Base-by-base conservation (phyloP, 2,797 vertebrate genomes). In the Podarcis siculus region DNA sequence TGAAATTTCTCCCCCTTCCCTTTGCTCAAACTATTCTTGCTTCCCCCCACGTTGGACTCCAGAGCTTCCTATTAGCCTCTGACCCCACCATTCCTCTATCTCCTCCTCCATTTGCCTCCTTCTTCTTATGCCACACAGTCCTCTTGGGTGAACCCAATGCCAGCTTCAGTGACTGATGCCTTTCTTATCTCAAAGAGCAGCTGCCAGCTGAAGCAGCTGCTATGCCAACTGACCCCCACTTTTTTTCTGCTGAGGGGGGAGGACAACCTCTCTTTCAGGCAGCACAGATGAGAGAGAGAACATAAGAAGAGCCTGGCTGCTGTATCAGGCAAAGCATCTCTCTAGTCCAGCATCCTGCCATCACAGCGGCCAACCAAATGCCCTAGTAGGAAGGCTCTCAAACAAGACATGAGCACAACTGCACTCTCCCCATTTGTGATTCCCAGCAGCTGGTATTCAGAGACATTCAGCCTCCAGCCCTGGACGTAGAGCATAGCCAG, bases 181-280 rank as follows among this genome's bases (percentile, higher is more conserved):
- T 82, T 67, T 17, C 61, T 82, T 82, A 76, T 80, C 88, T n/a
- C 71, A 27, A 61, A 86, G 55, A 39, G 12, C 71, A 86, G 79
- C 78, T 58, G 83, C 71, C 67, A 32, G 32, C 71, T 23, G 27
- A 23, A 67, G 58, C 58, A 67, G 86, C 71, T 19, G n/a, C 79
- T 45, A 12, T 32, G 79, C 69, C 79, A 32, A 32, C 3, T 10
- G 8, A 69, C 77, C 15, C 12, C 12, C 3, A 19, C 3, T 10
- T 27, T 21, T 21, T 61, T 61, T 61, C 86, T 80, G 85, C 66
- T 66, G 19, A 19, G 58, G 13, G 49, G 49, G 49, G 66, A 76
- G 86, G 79, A 21, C 55, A 27, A 32, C 78, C 67, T 64, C 39
- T 35, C 64, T 49, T 79, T 55, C 64, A 35, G n/a, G 23, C 12